Conservation (phyloP, 92 coral and sea anemone species). For the Pocillopora grandis region DNA sequence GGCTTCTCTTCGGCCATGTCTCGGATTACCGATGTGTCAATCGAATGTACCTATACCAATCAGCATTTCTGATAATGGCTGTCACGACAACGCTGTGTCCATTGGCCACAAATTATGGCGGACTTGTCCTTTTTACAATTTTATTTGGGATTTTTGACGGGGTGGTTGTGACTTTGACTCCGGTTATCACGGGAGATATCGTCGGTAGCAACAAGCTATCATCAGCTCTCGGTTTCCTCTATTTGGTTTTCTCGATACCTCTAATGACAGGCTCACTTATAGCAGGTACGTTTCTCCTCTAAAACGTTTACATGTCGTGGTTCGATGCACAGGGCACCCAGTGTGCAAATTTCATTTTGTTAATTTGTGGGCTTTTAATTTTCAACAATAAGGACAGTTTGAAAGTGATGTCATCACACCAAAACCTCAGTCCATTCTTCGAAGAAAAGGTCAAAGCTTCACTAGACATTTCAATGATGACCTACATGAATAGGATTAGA, state of each 20-base stretch:
- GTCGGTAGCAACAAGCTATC: conserved; percentile 59
- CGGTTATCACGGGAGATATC: conserved; percentile 58
- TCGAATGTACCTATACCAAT: conserved; percentile 65
- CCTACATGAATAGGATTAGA: too few species aligned
- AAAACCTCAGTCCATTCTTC: too few species aligned
- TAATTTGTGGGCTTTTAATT: too few species aligned
- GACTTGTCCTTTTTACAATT: conserved; percentile 53
- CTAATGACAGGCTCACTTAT: conserved; percentile 64
- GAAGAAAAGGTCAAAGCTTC: too few species aligned
- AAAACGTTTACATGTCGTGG: not conserved
- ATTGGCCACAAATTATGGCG: conserved; percentile 49
- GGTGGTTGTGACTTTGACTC: conserved; percentile 56
- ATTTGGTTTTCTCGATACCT: conserved; percentile 60
- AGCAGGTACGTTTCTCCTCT: conserved; percentile 50
- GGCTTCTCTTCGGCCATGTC: conserved; percentile 67
- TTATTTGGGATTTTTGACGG: conserved; percentile 73
- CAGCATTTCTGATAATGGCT: conserved; percentile 60
- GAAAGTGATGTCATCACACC: too few species aligned
- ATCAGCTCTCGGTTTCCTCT: conserved; percentile 69
- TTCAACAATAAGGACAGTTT: too few species aligned
- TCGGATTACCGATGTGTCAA: conserved; percentile 68
- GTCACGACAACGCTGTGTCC: conserved; percentile 68
- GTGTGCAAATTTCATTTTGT: too few species aligned
- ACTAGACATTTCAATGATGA: too few species aligned
- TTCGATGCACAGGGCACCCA: not conserved